These are phyloP conservation scores for Gambusia holbrooki DNA, from an alignment of 2,113 vertebrate species.

Conservation along the genomic window DNA sequence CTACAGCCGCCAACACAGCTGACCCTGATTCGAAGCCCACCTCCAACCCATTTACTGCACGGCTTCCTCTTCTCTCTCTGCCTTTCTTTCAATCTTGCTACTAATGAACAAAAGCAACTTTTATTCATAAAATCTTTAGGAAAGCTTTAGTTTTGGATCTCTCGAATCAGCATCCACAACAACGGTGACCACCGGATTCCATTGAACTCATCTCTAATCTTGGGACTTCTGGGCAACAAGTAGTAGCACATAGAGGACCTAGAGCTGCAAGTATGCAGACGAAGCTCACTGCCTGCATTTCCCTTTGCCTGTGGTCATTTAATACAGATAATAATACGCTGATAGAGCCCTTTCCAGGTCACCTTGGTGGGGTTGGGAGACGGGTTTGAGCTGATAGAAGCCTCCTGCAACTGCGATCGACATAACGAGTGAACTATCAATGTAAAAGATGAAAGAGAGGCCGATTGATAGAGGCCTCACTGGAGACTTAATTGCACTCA, in stretches of 20 bases:
- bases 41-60: not conserved
- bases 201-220: not conserved
- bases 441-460: conserved; percentile 28
- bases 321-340: conserved; percentile 26
- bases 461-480: conserved; percentile 56
- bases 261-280: conserved; percentile 3
- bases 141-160: not conserved
- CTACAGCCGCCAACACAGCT: too few relatives aligned
- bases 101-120: not conserved
- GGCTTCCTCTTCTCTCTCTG: not conserved
- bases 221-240: conserved; percentile 1
- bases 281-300: conserved; percentile 9
- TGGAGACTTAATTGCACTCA: conserved; percentile 77
- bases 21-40: too few relatives aligned
- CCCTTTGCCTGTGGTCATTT: conserved; percentile 1
- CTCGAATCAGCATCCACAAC: not conserved
- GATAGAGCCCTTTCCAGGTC: conserved; percentile 42
- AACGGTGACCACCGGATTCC: not conserved
- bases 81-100: not conserved
- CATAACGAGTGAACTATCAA: conserved; percentile 33
- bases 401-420: conserved; percentile 30
- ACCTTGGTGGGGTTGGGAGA: conserved; percentile 49
- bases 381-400: conserved; percentile 8
- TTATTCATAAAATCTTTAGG: not conserved
- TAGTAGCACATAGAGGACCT: not conserved